Percentiles rank a stretch among this genome's conserved stretches.
Conservation (phyloP, 2,113 vertebrate species). For the Phalacrocorax brasilianus region DNA sequence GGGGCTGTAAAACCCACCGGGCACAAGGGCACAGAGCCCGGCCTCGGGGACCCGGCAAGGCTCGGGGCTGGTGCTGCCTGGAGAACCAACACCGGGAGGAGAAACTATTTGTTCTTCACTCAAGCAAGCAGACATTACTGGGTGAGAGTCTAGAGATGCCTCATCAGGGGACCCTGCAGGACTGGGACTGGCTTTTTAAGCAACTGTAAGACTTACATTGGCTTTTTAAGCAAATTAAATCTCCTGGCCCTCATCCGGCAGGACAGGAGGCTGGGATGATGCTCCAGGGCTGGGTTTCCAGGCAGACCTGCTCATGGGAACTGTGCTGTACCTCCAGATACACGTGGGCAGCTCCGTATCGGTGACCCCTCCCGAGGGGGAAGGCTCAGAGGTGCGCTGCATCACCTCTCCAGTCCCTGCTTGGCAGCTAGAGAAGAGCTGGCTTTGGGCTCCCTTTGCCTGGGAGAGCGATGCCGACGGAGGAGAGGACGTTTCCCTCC, state of each 20-base stretch:
- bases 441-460: neutral
- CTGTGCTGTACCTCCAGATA: neutral
- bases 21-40: neutral
- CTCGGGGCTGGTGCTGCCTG: neutral
- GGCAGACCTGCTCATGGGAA: neutral
- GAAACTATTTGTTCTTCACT: neutral
- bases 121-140: accelerated
- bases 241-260: neutral
- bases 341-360: accelerated
- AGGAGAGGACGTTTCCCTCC: neutral
- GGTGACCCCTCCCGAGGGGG: neutral
- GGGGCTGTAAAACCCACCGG: neutral
- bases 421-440: neutral
- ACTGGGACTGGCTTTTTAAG: neutral
- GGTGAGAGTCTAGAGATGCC: neutral
- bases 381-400: neutral
- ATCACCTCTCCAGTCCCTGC: neutral
- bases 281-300: neutral
- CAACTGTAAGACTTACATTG: accelerated
- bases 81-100: neutral
- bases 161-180: neutral
- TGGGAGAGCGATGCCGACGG: accelerated
- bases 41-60: neutral
- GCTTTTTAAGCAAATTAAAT: accelerated
- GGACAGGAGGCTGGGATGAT: neutral